Percentiles rank a stretch among this genome's conserved stretches.
phyloP scores from a whole-genome alignment of 2,113 vertebrate genomes.

The Sceloporus undulatus region DNA sequence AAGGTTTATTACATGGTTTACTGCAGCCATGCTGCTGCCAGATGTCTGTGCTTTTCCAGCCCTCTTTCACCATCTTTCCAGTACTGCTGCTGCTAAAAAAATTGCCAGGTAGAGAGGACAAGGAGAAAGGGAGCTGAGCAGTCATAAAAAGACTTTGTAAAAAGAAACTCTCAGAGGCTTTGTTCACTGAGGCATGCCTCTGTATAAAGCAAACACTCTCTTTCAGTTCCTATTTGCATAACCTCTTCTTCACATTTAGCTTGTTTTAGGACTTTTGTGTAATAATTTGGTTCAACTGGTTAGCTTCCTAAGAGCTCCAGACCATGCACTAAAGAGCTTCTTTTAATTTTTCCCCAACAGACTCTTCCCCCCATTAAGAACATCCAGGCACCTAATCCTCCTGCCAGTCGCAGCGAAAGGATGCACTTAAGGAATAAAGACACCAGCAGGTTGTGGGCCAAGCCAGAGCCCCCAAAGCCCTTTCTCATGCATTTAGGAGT shows the following conservation, averaged over 20 bases:
- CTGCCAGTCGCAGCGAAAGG: slow-evolving; percentile 66
- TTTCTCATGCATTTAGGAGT: slow-evolving; percentile 83
- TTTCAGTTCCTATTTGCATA: neutral
- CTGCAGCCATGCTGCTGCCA: no score
- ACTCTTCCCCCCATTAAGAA: slow-evolving; percentile 85
- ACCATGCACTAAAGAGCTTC: neutral
- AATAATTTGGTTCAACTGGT: neutral
- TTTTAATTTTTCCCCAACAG: slow-evolving; percentile 72
- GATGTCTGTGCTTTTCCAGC: no score
- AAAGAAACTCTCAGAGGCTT: no score
- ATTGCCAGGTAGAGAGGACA: no score
- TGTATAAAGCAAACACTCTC: no score
- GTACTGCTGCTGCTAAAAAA: no score
- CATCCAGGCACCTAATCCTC: slow-evolving; percentile 44
- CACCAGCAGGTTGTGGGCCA: slow-evolving; percentile 45
- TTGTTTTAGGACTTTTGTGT: neutral
- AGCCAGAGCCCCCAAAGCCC: slow-evolving; percentile 81
- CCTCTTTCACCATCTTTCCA: no score
- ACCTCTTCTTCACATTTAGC: neutral
- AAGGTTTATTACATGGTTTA: no score
- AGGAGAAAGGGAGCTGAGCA: no score
- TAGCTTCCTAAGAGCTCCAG: neutral
- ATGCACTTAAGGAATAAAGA: slow-evolving; percentile 53
- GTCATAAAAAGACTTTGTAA: no score
- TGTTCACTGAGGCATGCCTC: no score